A percentile compares a stretch with the other conserved stretches of the same genome.
These are phyloP conservation scores for Dasyprocta punctata DNA, from an alignment of 2,113 vertebrate species.

Conservation along the genomic window DNA sequence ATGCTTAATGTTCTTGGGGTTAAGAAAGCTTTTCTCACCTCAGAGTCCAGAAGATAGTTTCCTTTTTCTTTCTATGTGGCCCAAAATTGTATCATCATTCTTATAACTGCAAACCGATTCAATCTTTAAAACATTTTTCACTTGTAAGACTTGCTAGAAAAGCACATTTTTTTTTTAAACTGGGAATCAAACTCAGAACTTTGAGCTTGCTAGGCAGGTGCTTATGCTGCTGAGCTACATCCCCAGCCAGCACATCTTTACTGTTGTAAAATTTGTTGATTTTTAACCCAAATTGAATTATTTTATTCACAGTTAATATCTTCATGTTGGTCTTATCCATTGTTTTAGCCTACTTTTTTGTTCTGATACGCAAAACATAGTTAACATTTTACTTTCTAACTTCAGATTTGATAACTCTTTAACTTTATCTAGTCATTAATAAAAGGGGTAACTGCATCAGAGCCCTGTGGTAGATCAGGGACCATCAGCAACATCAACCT, in stretches of 20 bases:
- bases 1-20: neutral
- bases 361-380: neutral
- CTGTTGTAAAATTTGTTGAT: neutral
- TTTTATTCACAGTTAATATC: constrained; percentile 22
- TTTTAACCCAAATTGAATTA: neutral
- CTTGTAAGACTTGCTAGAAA: neutral
- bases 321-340: neutral
- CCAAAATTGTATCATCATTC: neutral
- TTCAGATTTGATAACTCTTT: neutral
- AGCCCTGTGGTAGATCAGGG: neutral
- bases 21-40: constrained; percentile 6
- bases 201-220: too few relatives aligned
- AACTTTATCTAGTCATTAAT: constrained; percentile 17
- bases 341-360: neutral
- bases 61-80: neutral
- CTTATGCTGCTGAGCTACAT: too few relatives aligned
- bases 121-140: neutral
- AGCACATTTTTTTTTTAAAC: neutral
- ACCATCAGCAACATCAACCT: neutral
- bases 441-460: neutral
- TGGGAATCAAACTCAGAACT: too few relatives aligned
- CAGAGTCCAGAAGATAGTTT: neutral
- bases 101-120: neutral
- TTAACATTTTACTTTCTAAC: neutral
- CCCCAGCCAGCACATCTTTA: neutral